Base-by-base conservation (phyloP, 2,888 invertebrate genomes). In the Sisyra nigra region DNA sequence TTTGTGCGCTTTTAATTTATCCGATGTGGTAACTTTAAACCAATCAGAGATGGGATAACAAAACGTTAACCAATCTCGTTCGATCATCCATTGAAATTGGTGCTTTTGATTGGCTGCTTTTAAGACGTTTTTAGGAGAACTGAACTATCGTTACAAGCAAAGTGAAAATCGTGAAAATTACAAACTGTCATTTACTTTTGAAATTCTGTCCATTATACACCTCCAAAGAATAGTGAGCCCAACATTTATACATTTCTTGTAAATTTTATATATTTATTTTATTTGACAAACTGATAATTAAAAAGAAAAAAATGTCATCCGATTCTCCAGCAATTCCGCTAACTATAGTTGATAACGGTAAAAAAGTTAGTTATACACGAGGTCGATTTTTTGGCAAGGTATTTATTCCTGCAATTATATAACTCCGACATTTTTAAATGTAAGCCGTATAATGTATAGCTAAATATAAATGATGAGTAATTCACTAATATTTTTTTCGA, bases 361-460 rank as follows among this genome's bases (percentile, higher is more conserved):
- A 75, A 33, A 76, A 76, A 48, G 80, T 73, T 57, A 76, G 73
- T 32, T 96, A 94, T 64, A 74, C 79, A 59, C 82, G 86, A 61
- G 78, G 85, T 57, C 71, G 82, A 52, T 88, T 88, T 64, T 84
- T 88, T 59, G 89, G 89, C 56, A 91, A 88, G 80, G 89, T 88
- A 62, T 71, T 70, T 51, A 55, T 48, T 38, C 13, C 11, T 15
- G 34, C 40, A 40, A 18, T 10, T 17, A 31, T 24, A 24, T 24
- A 24, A 24, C 7, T 24, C 24, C 24, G 24, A 24, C 24, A 24
- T 24, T 24, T 24, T 24, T 24, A 24, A 24, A 24, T 24, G 24
- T 24, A 5, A 24, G 3, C 24, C n/a, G 41, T 34, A 7, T 17
- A 11, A 19, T 9, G 29, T 41, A 30, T 34, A 47, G 36, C 37